These are phyloP conservation scores for Larimichthys polyactis DNA, from an alignment of 2,113 vertebrate species.

Conservation along the genomic window DNA sequence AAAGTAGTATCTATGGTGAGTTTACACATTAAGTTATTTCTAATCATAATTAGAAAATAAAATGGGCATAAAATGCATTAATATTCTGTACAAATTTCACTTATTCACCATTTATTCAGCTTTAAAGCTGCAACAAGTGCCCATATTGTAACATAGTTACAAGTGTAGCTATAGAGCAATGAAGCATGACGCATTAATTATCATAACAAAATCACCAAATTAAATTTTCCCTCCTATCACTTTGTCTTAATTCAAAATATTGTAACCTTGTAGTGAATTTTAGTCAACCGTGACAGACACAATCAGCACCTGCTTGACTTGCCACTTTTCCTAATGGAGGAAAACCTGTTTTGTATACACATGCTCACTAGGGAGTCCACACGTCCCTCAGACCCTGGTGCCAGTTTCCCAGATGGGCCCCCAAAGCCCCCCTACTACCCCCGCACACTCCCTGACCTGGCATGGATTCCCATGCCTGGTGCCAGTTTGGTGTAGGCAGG, in stretches of 20 bases:
- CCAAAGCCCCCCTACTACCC: slow-evolving; percentile 56
- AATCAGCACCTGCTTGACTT: slow-evolving; percentile 29
- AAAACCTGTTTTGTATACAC: slow-evolving; percentile 70
- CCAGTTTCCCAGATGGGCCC: slow-evolving; percentile 82
- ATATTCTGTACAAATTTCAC: background rate
- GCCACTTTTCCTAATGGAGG: slow-evolving; percentile 48
- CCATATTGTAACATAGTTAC: background rate
- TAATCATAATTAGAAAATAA: background rate
- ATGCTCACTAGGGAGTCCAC: slow-evolving; percentile 59
- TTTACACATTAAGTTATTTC: background rate
- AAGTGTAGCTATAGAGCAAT: background rate
- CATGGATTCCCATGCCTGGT: slow-evolving; percentile 56
- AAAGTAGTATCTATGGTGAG: background rate
- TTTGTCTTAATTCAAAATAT: background rate
- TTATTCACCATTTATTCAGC: background rate
- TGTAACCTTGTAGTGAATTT: background rate
- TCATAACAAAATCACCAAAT: background rate
- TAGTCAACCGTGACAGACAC: background rate
- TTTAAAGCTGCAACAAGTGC: background rate
- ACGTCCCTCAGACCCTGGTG: slow-evolving; percentile 48
- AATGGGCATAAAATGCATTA: background rate
- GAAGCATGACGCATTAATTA: background rate
- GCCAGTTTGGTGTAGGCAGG: slow-evolving; percentile 74
- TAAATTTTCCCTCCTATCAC: background rate
- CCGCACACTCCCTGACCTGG: slow-evolving; percentile 72